Conservation (phyloP, 2,888 invertebrate species). For the Nephrotoma appendiculata region DNA sequence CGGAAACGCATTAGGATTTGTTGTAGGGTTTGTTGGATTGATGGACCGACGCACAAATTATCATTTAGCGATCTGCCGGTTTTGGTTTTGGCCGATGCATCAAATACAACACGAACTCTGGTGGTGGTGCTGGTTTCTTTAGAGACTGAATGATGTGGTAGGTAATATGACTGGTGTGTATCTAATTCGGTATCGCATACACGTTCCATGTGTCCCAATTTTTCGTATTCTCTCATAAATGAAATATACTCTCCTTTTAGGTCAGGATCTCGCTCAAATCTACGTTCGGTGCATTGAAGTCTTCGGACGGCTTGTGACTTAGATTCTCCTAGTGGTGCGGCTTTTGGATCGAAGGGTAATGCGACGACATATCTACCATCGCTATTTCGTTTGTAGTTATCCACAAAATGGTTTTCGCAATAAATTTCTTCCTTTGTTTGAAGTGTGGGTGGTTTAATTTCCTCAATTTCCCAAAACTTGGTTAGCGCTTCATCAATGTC, state of each 20-base stretch:
- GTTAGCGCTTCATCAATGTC: no score
- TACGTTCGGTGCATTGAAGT: no score
- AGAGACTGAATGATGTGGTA: neutral
- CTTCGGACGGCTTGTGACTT: neutral
- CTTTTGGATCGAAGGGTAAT: neutral
- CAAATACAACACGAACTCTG: neutral
- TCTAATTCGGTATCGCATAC: neutral
- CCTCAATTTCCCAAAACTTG: neutral
- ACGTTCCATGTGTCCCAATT: neutral
- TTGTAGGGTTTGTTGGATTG: neutral
- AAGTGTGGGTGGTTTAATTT: neutral
- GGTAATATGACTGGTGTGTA: neutral
- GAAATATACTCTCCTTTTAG: neutral
- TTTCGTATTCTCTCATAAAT: neutral
- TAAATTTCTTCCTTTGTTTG: neutral
- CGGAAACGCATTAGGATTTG: neutral
- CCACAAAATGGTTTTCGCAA: neutral
- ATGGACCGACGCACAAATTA: neutral
- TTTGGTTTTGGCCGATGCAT: neutral
- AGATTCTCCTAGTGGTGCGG: neutral
- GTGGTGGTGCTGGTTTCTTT: neutral
- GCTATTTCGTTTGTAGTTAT: neutral
- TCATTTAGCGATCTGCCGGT: neutral
- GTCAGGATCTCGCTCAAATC: neutral
- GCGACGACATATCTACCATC: neutral